A percentile compares a stretch with the other conserved stretches of the same genome.
Evolutionary conservation across 2,797 vertebrate genomes (phyloP).

Genomic region (Amniataba percoides): DNA sequence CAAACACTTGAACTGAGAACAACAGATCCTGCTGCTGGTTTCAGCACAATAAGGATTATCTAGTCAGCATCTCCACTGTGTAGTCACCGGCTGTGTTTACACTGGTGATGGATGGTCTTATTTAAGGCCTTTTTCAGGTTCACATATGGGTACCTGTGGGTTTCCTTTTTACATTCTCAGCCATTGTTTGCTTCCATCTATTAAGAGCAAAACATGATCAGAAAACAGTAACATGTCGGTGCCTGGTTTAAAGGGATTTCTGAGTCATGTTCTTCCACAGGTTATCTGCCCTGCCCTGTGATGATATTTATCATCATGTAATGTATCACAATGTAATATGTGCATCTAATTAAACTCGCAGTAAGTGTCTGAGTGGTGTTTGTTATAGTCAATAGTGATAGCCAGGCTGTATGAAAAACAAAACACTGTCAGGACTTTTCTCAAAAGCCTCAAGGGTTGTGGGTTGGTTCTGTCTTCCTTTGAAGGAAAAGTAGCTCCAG

Average conservation of each 20-base stretch:
- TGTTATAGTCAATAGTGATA: slow-evolving; percentile 28
- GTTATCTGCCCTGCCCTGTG: background rate
- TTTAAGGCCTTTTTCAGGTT: background rate
- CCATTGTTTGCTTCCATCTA: background rate
- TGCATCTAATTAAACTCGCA: background rate
- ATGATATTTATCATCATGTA: background rate
- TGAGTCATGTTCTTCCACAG: background rate
- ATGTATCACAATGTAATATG: background rate
- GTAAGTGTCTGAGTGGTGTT: slow-evolving; percentile 33
- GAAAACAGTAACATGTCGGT: background rate
- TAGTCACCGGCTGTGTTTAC: slow-evolving; percentile 24
- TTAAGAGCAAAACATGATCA: background rate
- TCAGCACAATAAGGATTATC: slow-evolving; percentile 29
- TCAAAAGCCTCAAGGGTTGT: slow-evolving; percentile 47
- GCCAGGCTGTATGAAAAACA: slow-evolving; percentile 50
- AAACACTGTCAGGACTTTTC: slow-evolving; percentile 44
- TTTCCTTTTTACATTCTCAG: slow-evolving; percentile 1
- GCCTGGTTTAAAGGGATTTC: background rate
- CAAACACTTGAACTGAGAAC: slow-evolving; percentile 50
- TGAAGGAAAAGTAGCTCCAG: slow-evolving; percentile 40
- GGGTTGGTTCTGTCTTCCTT: slow-evolving; percentile 41
- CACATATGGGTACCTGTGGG: background rate
- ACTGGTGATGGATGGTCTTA: background rate
- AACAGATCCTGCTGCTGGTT: slow-evolving; percentile 22
- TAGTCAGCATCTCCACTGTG: slow-evolving; percentile 24